These are phyloP conservation scores for Caenorhabditis sulstoni DNA, from an alignment of 2,888 invertebrate genomes.

Conservation along the genomic window DNA sequence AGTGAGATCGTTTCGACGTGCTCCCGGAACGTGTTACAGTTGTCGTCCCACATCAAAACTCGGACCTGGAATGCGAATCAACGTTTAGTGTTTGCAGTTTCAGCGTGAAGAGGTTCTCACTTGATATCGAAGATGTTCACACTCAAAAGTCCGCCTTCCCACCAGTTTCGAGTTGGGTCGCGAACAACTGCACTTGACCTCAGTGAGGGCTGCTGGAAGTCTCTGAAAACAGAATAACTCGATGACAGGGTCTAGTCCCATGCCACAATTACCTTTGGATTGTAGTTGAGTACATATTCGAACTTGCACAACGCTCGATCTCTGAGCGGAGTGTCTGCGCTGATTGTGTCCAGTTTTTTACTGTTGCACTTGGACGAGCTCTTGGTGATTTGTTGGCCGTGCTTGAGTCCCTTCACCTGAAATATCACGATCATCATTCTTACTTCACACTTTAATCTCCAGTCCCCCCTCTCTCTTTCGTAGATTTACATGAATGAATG, in stretches of 20 bases:
- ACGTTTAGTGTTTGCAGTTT: no score
- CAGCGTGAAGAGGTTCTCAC: slow-evolving; percentile 38
- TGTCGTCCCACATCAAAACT: slow-evolving; percentile 78
- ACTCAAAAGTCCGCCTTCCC: slow-evolving; percentile 78
- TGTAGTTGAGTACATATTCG: slow-evolving; percentile 80
- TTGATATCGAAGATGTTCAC: slow-evolving; percentile 79
- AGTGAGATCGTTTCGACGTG: slow-evolving; percentile 77
- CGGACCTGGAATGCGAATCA: slow-evolving; percentile 63
- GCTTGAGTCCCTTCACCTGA: slow-evolving; percentile 71
- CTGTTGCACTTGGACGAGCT: slow-evolving; percentile 77
- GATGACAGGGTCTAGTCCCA: neutral
- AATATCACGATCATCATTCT: slow-evolving; percentile 33
- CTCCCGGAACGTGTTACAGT: slow-evolving; percentile 75
- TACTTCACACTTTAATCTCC: no score
- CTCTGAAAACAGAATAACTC: slow-evolving; percentile 67
- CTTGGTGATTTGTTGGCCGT: slow-evolving; percentile 79
- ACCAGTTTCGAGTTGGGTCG: slow-evolving; percentile 76
- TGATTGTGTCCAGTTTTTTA: slow-evolving; percentile 74
- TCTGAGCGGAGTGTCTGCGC: slow-evolving; percentile 77
- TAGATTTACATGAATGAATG: slow-evolving; percentile 24
- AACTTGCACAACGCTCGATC: slow-evolving; percentile 80
- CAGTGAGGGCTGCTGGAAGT: slow-evolving; percentile 79
- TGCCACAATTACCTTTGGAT: slow-evolving; percentile 71
- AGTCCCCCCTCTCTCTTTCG: neutral
- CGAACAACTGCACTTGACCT: slow-evolving; percentile 79